Evolutionary conservation across 2,113 vertebrate genomes (phyloP).

Genomic region (Phasianus colchicus): DNA sequence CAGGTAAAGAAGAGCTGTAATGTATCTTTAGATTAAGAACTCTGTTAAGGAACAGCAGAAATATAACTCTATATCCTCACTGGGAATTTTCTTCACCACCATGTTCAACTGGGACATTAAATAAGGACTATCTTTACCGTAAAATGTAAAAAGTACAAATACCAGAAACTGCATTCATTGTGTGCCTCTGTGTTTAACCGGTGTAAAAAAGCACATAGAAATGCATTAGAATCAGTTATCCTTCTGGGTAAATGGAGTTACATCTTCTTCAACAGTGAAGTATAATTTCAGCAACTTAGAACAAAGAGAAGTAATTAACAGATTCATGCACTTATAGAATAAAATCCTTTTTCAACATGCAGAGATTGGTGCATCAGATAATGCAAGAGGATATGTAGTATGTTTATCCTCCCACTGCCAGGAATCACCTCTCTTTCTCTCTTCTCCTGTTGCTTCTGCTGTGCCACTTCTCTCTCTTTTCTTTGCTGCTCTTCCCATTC

Average conservation of each 20-base stretch:
- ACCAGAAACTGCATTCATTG: neutral
- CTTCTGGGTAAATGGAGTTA: neutral
- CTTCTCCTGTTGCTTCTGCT: constrained; percentile 90
- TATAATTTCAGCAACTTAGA: neutral
- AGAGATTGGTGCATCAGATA: neutral
- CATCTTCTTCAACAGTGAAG: neutral
- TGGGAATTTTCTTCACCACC: constrained; percentile 24
- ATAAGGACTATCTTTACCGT: neutral
- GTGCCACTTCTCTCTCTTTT: constrained; percentile 85
- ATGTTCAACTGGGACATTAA: neutral
- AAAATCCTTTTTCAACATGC: neutral
- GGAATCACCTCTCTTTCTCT: constrained; percentile 96
- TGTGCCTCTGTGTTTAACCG: neutral
- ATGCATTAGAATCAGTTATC: neutral
- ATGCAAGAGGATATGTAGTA: constrained; percentile 84
- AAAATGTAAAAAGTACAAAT: neutral
- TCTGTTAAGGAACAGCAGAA: constrained; percentile 83
- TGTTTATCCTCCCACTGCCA: constrained; percentile 85
- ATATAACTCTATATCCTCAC: constrained; percentile 37
- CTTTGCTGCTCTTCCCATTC: constrained; percentile 95
- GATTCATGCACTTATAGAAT: neutral
- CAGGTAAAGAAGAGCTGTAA: constrained; percentile 75
- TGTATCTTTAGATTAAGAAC: constrained; percentile 75
- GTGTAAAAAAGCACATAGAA: neutral
- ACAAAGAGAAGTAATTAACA: neutral